Conservation (phyloP, 2,113 vertebrate genomes). For the Plotosus lineatus region DNA sequence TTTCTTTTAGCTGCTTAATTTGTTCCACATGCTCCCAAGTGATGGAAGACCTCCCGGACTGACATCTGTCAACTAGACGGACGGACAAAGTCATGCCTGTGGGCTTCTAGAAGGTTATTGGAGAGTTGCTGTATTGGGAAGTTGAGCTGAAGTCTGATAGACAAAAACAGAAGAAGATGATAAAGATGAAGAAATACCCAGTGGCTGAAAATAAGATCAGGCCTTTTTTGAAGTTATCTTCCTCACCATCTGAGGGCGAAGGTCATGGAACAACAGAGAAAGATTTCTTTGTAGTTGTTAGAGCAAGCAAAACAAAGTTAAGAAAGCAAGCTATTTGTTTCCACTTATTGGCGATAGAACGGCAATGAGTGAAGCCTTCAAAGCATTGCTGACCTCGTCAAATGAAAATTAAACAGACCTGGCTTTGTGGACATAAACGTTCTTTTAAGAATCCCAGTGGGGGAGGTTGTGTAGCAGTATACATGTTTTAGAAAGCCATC, state of each 20-base stretch:
- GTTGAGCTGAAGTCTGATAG: slow-evolving; percentile 54
- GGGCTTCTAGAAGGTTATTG: slow-evolving; percentile 71
- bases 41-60: slow-evolving; percentile 84
- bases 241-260: slow-evolving; percentile 80
- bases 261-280: slow-evolving; percentile 76
- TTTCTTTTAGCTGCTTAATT: slow-evolving; percentile 13
- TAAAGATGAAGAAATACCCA: slow-evolving; percentile 77
- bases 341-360: slow-evolving; percentile 50
- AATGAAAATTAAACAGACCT: slow-evolving; percentile 47
- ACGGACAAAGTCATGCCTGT: slow-evolving; percentile 78
- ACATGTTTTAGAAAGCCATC: slow-evolving; percentile 29
- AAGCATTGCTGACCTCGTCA: slow-evolving; percentile 45
- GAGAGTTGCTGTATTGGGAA: slow-evolving; percentile 35
- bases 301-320: slow-evolving; percentile 70
- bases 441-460: slow-evolving; percentile 6
- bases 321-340: slow-evolving; percentile 54
- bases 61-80: slow-evolving; percentile 86
- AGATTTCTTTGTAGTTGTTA: slow-evolving; percentile 76
- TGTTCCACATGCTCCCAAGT: slow-evolving; percentile 77
- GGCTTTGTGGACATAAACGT: slow-evolving; percentile 32
- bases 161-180: slow-evolving; percentile 40
- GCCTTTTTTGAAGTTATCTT: slow-evolving; percentile 79
- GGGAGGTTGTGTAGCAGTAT: not conserved
- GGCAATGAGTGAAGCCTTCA: slow-evolving; percentile 50
- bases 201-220: slow-evolving; percentile 82